Base-by-base conservation (phyloP, 1,140 invertebrate species). In the Saccostrea cuccullata region DNA sequence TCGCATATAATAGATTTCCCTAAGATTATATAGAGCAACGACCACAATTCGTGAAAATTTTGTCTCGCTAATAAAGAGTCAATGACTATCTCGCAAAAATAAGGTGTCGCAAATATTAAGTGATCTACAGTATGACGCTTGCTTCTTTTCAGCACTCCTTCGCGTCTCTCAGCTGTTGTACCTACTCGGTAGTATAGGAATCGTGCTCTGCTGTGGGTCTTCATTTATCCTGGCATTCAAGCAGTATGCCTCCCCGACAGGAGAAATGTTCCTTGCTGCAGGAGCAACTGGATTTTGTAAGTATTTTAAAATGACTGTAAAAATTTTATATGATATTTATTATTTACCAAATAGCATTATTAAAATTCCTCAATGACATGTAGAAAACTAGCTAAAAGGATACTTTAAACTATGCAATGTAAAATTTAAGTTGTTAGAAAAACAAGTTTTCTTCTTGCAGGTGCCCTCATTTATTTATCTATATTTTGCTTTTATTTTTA, bases 261-360 rank as follows among this genome's bases (percentile, higher is more conserved):
- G 77, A 55, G 86, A 87, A 60, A 82, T 87, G 30, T 87, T 77
- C 15, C 56, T 87, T 15, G 86, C 86, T 20, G 86, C 82, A 30
- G 77, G 73, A 9, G 82, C 86, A 23, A 83, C 86, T 23, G 55
- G 55, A n/a, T 82, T 87, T 40, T 58, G 86, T 87, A 67, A 87
- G 77, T 55, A 11, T 30, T 40, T 36, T 26, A 36, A 77, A 8
- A 8, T 47, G 47, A 6, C 47, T 3, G 47, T 47, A 47, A 9
- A 47, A 47, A 8, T 47, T 47, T 47, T 47, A 6, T 47, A 6
- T 8, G 47, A 47, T 36, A 36, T 36, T 36, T 1, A 36, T 36
- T 36, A 1, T 47, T 47, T 6, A 47, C 1, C 5, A 9, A 47
- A 47, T 47, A 47, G 47, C 9, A 36, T 47, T 8, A 47, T 47